Evolutionary conservation across 1,140 invertebrate species (phyloP).

Genomic region (Pseudomyrmex flavicornis): DNA sequence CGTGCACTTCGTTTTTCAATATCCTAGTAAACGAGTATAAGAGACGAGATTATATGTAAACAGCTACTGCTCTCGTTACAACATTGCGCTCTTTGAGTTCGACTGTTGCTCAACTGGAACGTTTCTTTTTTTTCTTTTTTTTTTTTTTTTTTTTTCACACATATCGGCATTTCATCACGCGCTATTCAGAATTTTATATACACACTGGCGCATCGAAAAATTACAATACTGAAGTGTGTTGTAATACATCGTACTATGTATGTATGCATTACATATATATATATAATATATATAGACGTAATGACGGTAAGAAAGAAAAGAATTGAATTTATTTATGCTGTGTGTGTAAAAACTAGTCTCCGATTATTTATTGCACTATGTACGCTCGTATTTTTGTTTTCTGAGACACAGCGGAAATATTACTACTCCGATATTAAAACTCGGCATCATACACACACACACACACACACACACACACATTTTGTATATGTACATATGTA

Average conservation of each 20-base stretch:
- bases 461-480: too few relatives aligned
- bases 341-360: neutral
- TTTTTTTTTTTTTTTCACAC: conserved; percentile 54
- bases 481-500: conserved; percentile 28
- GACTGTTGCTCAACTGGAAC: neutral
- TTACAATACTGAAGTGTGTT: neutral
- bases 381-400: neutral
- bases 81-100: conserved; percentile 8
- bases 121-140: neutral
- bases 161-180: conserved; percentile 58
- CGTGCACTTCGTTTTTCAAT: too few relatives aligned
- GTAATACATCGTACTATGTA: neutral
- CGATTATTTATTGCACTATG: conserved; percentile 46
- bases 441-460: neutral
- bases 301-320: conserved; percentile 4
- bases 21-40: too few relatives aligned
- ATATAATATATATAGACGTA: neutral
- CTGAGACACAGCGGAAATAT: neutral
- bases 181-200: conserved; percentile 46
- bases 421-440: conserved; percentile 21
- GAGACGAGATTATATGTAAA: conserved; percentile 1
- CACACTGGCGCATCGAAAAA: conserved; percentile 16
- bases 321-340: conserved; percentile 10
- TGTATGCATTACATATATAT: too few relatives aligned
- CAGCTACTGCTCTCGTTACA: conserved; percentile 4